Evolutionary conservation across 1,140 invertebrate species (phyloP), one percentile per base, ranked within the genome.

Genomic region (Rhopalosiphum maidis): DNA sequence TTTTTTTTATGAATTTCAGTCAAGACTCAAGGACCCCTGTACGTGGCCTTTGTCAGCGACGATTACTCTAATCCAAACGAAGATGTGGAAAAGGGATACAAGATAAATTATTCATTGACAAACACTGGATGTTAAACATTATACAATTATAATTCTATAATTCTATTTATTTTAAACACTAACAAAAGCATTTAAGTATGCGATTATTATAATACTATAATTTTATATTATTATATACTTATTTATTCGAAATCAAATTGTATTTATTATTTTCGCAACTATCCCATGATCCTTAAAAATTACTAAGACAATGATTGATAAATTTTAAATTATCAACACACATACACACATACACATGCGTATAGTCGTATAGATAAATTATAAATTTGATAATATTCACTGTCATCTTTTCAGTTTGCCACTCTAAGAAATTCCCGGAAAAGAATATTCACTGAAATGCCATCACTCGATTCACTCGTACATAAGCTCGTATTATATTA

Each of bases 61-160:
- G 82, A 86, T 41, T 85, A 30, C 23, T 54, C 82, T 0, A 54
- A 93, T 86, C 48, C 91, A 2, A 30, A 83, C 15, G 82, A 85
- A 85, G 91, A 93, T 7, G 82, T 86, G 11, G 91, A 93, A 86
- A 93, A 93, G 55, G 91, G 91, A 86, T 93, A 30, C 48, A 86
- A 55, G 30, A 93, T 93, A 23, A 9, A 85, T 43, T 93, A 93
- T 93, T 93, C 89, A 60, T 60, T 68, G 18, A 90, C 21, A 37
- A 90, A 43, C 41, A 60, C 54, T 35, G 89, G 89, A 25, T 90
- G 89, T 43, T 90, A 90, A 90, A 30, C 18, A 55, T 90, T 55
- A 15, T 90, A n/a, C 25, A 48, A 37, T 93, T 22, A 89, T 55
- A 89, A 23, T 37, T 51, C n/a, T 25, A 88, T 89, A 89, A 23